Evolutionary conservation across 2,888 invertebrate species (phyloP), one percentile per base, ranked within the genome.

Genomic region (Apamea monoglypha): DNA sequence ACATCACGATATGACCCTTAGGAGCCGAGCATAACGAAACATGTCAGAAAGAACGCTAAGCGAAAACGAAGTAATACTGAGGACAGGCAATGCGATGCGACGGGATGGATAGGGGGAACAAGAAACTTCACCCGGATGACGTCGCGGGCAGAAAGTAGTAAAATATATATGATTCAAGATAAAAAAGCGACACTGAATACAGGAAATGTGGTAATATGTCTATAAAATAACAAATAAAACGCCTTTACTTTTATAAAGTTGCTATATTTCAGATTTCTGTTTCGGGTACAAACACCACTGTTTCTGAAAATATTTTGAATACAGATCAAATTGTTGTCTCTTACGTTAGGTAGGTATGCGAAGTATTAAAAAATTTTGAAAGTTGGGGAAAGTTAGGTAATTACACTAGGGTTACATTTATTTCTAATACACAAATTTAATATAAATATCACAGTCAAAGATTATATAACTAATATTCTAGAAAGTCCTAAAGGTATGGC

Each of bases 401-500:
- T 88, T 91, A 92, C 84, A 84, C 91, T 93, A 95, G 83, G 93
- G 88, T 94, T 95, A 96, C 92, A 94, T 94, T 95, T 91, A 94
- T 88, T 91, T 92, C 96, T 96, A 96, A 95, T 96, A 96, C 96
- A 96, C 95, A 94, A 95, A 95, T 96, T 94, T 96, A 96, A 96
- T 94, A 96, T 96, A 96, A 96, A 96, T 97, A 97, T 97, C 96
- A 97, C 96, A 97, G 96, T 96, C 96, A 95, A 96, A 95, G 94
- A 95, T 96, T 95, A 96, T 92, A 95, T 91, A 95, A 95, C 96
- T 96, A 96, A 96, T 91, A 88, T 91, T 91, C 92, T 95, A 95
- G 90, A 92, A 93, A 91, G 83, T 91, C 80, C 95, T 95, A 96
- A 93, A 92, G 90, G 91, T 94, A 94, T 96, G 96, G 96, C 96